Evolutionary conservation across 1,140 invertebrate genomes (phyloP), one percentile per base, ranked within the genome.

Genomic region (Platyscapa corneri): DNA sequence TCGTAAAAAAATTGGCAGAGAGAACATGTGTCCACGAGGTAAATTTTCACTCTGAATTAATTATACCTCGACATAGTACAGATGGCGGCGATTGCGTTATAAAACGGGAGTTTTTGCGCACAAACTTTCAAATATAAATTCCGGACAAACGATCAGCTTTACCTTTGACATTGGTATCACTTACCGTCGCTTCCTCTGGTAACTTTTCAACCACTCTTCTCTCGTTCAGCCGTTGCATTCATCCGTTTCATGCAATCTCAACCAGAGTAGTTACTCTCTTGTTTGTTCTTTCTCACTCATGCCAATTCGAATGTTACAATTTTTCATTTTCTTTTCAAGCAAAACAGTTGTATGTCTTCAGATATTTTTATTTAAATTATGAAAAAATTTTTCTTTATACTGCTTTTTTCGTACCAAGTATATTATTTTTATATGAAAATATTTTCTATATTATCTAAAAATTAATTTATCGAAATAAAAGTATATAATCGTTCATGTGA

Each of bases 111-210:
- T 64, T 85, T 87, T 86, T 87, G 86, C 88, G 87, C 87, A 87
- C 87, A 88, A 89, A 89, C 88, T 88, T 87, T 87, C 87, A 84
- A 90, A 90, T 86, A 86, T 88, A 79, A 88, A 86, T 89, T 88
- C 85, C 87, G 88, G 88, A 89, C 89, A 89, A 90, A 90, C 87
- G 88, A 90, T 89, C 88, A 87, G 89, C 88, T 90, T 90, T 90
- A 89, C 76, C 87, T 88, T 88, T 87, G 88, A 90, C 88, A 87
- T 86, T 82, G 77, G 84, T 81, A 90, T 90, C 84, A 86, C 87
- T 90, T 89, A 88, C 76, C 86, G 87, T 88, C 87, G 83, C 78
- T 88, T 86, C 86, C 85, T 86, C 76, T 39, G 20, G 46, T 56
- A 72, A 46, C 82, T 70, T 83, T 83, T 82, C 82, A 46, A 23